Conservation (phyloP, 1,140 invertebrate genomes). For the Geopemphigus sp. region DNA sequence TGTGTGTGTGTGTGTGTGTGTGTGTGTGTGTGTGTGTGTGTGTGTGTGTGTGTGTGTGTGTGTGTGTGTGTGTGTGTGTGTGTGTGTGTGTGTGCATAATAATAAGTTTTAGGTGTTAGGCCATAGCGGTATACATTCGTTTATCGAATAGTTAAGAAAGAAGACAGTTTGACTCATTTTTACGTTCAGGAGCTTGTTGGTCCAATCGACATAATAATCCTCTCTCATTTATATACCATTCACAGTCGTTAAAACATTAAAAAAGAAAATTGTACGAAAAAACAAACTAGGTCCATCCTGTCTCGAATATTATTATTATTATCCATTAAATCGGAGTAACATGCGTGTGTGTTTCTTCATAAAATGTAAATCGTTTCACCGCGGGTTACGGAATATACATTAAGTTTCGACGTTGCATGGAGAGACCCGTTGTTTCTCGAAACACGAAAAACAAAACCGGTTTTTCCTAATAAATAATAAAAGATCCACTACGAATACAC, state of each 20-base stretch:
- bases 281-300: background rate
- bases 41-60: too few species aligned
- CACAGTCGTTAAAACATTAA: background rate
- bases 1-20: too few species aligned
- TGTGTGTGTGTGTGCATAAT: too few species aligned
- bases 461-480: background rate
- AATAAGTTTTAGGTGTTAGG: too few species aligned
- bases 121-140: too few species aligned
- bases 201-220: background rate
- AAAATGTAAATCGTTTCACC: conserved; percentile 21
- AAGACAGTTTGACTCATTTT: too few species aligned
- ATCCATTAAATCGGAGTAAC: background rate
- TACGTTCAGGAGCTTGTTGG: background rate
- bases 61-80: too few species aligned
- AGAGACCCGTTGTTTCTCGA: conserved; percentile 28
- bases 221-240: background rate
- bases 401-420: too few species aligned
- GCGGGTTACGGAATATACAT: conserved; percentile 6
- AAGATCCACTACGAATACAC: conserved; percentile 19
- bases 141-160: too few species aligned
- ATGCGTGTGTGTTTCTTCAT: background rate
- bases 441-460: conserved; percentile 28
- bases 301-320: background rate
- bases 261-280: background rate
- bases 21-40: too few species aligned